Evolutionary conservation across 2,797 vertebrate genomes (phyloP).

Genomic region (Onychomys arenicola): DNA sequence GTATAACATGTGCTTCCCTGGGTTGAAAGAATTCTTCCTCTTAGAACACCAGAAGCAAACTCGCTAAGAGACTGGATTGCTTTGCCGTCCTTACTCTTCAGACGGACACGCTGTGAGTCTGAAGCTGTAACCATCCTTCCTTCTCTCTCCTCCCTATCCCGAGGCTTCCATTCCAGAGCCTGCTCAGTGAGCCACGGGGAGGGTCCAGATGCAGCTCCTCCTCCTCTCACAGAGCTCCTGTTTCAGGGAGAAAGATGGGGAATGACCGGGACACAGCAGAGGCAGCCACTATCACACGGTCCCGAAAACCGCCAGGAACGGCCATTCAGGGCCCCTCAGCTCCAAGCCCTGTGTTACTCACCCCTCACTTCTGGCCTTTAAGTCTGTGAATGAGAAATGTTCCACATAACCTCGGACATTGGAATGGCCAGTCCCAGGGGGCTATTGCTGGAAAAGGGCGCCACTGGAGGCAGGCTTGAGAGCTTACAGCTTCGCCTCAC

Average conservation of each 20-base stretch:
- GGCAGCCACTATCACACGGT: rapidly evolving
- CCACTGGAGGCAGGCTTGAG: neutral
- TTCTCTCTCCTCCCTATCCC: neutral
- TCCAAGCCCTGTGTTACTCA: neutral
- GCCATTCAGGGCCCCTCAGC: neutral
- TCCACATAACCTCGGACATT: neutral
- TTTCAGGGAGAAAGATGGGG: neutral
- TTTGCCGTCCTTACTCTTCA: neutral
- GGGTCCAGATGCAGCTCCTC: neutral
- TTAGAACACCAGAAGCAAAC: neutral
- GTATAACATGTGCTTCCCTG: neutral
- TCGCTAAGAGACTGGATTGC: neutral
- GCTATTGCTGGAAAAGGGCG: neutral
- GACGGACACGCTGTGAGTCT: neutral
- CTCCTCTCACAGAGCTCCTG: neutral
- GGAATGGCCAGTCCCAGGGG: too few relatives aligned
- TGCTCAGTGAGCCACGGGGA: neutral
- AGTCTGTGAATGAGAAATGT: neutral
- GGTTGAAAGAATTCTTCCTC: neutral
- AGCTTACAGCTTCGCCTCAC: neutral
- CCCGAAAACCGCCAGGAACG: neutral
- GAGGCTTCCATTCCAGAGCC: neutral
- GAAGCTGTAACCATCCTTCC: neutral
- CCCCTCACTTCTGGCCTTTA: neutral
- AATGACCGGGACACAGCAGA: neutral